Evolutionary conservation across 2,888 invertebrate genomes (phyloP), one percentile per base, ranked within the genome.

Genomic region (Hylaea fasciaria): DNA sequence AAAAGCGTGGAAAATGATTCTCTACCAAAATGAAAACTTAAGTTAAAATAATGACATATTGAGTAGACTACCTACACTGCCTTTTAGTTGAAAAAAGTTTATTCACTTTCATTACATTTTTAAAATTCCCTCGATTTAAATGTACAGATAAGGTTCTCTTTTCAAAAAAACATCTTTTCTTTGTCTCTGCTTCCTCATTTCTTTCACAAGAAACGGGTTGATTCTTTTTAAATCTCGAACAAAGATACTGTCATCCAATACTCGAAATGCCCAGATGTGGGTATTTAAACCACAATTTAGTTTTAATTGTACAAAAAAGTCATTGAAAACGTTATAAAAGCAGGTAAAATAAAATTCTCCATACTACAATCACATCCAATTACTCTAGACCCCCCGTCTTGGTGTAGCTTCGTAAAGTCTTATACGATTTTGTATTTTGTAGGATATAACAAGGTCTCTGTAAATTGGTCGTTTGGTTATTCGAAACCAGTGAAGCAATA

Each of bases 401-500:
- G 0, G 12, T 1, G n/a, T 14, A n/a, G 22, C 13, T 48, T 43
- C 14, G 12, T 22, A 16, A 28, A 13, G 16, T 54, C 16, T 9
- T 32, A 13, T 43, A 57, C 8, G 39, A 9, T 57, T 28, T 40
- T 13, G 4, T 32, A 14, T 46, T 17, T 17, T 52, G 40, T 50
- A 59, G 39, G 14, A 13, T 1, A 56, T 16, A 29, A 3, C 32
- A 44, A 53, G 69, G 37, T 62, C 62, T 48, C 9, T 12, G 28
- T 61, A 71, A 37, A 47, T 65, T 80, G 81, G 85, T 51, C 57
- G 45, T 5, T 32, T 59, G 60, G 82, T 80, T 77, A 85, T 85
- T 83, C 72, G 80, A 86, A 85, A 85, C 86, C 86, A 78, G 73
- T 81, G 78, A 77, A 79, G 76, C 80, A 80, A 81, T 89, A 89